Conservation (phyloP, 2,797 vertebrate species). For the Parotocinclus haroldoi region DNA sequence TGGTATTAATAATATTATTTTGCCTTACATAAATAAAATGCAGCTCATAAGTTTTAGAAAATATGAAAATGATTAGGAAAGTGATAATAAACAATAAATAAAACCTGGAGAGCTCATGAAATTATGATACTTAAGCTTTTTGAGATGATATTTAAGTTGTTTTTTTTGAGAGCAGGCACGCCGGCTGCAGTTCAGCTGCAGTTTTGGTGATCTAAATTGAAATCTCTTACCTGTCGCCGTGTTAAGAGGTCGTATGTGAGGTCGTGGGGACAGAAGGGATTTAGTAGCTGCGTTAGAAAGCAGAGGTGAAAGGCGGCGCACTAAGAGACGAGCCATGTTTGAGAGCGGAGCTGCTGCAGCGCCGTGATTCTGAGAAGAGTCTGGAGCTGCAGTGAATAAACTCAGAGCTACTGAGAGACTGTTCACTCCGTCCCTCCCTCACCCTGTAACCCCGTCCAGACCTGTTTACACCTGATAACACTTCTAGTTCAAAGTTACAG, state of each 20-base stretch:
- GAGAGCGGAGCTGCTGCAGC: not conserved
- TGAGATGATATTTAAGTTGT: too few species aligned
- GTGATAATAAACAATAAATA: too few species aligned
- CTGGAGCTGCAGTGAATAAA: constrained; percentile 10
- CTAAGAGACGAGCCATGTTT: constrained; percentile 66
- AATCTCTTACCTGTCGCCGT: constrained; percentile 58
- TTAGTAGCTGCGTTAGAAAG: constrained; percentile 47
- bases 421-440: constrained; percentile 24
- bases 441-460: constrained; percentile 7
- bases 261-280: constrained; percentile 36
- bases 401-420: constrained; percentile 1
- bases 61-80: too few species aligned
- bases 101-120: too few species aligned
- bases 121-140: too few species aligned
- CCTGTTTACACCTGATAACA: constrained; percentile 21
- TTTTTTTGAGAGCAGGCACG: too few species aligned
- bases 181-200: too few species aligned
- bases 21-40: too few species aligned
- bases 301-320: constrained; percentile 52
- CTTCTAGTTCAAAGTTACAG: constrained; percentile 53
- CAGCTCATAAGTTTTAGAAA: too few species aligned
- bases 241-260: constrained; percentile 51
- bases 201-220: too few species aligned
- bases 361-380: not conserved
- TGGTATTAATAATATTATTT: too few species aligned